Evolutionary conservation across 1,140 invertebrate species (phyloP), one percentile per base, ranked within the genome.

Genomic region (Sinella curviseta): DNA sequence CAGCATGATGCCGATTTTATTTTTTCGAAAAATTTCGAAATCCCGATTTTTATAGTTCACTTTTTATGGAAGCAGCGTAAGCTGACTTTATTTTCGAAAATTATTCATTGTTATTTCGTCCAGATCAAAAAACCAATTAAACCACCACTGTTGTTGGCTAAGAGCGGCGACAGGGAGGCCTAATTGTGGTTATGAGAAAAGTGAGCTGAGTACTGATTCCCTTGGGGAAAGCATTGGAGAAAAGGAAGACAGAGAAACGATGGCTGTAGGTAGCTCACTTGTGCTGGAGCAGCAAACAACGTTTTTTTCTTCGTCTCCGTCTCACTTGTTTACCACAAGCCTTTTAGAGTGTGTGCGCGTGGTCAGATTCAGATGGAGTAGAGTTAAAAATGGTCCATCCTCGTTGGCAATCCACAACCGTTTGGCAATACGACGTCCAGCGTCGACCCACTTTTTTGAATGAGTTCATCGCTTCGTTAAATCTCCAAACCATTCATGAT

Each of bases 391-490:
- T 60, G 55, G 55, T 60, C 55, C 55, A 60, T 60, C 24, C 55
- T 60, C 55, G 55, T 60, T 60, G 55, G 55, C 55, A 76, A 48
- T 70, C 76, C 35, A 35, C 33, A 77, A 54, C 35, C 54, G 57
- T 75, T 48, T 39, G 39, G 55, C 55, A 60, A 60, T 3, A 60
- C 55, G 55, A 60, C 55, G 54, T 39, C 34, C 35, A 34, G 14
- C 78, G 54, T 76, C 70, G 80, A 79, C 80, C 82, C 82, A 48
- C 80, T 36, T 80, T 82, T 24, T 74, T 77, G 77, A 82, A 81
- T 81, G 82, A 81, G 82, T 83, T 83, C 82, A 82, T 80, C 80
- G 12, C 55, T 78, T 82, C 78, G 77, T 77, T 55, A 79, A 48
- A 83, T 83, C 78, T 77, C 36, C n/a, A 26, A 78, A 57, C 57